A percentile compares a stretch with the other conserved stretches of the same genome.
Conservation (phyloP, 2,797 vertebrate species). For the Enteromius radiatus region DNA sequence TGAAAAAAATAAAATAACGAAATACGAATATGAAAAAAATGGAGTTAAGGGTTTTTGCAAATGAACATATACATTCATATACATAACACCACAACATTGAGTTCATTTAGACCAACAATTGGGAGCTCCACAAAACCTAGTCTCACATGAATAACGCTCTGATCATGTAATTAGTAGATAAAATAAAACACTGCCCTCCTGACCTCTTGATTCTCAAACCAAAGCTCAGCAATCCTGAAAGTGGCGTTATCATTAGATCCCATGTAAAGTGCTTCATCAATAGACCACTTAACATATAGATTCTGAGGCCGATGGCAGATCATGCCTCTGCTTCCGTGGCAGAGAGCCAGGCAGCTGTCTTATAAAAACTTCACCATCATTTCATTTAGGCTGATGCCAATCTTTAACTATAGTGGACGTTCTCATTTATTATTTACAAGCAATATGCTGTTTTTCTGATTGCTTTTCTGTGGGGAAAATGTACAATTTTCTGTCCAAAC, state of each 20-base stretch:
- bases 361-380: neutral
- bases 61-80: no score
- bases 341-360: slow-evolving; percentile 29
- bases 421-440: slow-evolving; percentile 41
- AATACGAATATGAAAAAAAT: no score
- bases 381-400: slow-evolving; percentile 20
- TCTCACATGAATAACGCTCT: neutral
- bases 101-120: neutral
- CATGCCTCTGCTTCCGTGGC: neutral
- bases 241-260: slow-evolving; percentile 30
- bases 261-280: slow-evolving; percentile 43
- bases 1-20: no score
- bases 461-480: neutral
- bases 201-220: neutral
- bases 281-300: slow-evolving; percentile 43
- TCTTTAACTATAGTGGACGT: neutral
- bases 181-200: neutral
- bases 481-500: neutral
- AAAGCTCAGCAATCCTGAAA: slow-evolving; percentile 24
- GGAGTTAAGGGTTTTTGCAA: no score
- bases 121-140: neutral
- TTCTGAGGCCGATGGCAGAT: slow-evolving; percentile 1
- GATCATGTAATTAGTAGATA: neutral
- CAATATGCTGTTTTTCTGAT: slow-evolving; percentile 17
- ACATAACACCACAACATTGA: neutral